Percentiles rank a stretch among this genome's conserved stretches.
Conservation (phyloP, 2,888 invertebrate species). For the Andrena praecox region DNA sequence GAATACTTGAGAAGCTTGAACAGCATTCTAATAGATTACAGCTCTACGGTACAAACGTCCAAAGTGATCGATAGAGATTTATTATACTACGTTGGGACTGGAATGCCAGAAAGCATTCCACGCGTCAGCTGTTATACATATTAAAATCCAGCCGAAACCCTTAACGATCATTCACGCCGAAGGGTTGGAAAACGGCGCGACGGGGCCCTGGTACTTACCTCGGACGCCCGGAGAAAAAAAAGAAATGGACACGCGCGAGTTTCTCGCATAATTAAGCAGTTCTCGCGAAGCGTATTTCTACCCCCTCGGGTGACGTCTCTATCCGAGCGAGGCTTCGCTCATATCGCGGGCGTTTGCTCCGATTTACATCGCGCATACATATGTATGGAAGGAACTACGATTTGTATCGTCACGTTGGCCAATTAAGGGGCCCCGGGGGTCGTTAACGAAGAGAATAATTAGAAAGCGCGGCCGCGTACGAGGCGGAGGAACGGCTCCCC, state of each 20-base stretch:
- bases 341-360: constrained; percentile 54
- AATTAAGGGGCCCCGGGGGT: constrained; percentile 69
- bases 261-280: constrained; percentile 58
- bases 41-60: too few relatives aligned
- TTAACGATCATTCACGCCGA: background rate
- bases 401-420: constrained; percentile 70
- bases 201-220: background rate
- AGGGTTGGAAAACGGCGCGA: background rate
- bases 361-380: constrained; percentile 61
- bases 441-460: constrained; percentile 76
- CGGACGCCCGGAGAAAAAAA: background rate
- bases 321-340: constrained; percentile 34
- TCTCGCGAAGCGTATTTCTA: constrained; percentile 32
- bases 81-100: too few relatives aligned
- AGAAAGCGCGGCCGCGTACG: constrained; percentile 55
- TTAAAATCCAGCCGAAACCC: background rate
- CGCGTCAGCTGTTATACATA: background rate
- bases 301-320: constrained; percentile 47
- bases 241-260: constrained; percentile 26
- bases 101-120: background rate
- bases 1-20: too few relatives aligned
- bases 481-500: constrained; percentile 13
- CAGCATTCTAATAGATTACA: too few relatives aligned
- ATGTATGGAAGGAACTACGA: constrained; percentile 59
- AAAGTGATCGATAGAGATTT: too few relatives aligned